These are phyloP conservation scores for Rynchops niger DNA, from an alignment of 2,113 vertebrate genomes.

Conservation along the genomic window DNA sequence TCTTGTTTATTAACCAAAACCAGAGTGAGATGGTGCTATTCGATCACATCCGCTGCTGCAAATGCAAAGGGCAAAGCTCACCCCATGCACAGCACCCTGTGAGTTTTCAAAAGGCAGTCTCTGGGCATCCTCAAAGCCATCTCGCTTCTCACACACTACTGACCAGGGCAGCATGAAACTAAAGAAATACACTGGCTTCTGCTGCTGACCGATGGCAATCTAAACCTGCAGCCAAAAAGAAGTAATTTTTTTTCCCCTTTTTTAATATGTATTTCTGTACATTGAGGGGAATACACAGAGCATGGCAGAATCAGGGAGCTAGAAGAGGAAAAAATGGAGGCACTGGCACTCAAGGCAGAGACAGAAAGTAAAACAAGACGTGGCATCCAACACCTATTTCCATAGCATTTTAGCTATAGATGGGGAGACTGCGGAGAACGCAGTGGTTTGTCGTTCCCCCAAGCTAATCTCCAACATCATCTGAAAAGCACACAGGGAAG, in stretches of 20 bases:
- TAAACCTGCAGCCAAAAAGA: background rate
- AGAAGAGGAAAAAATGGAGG: background rate
- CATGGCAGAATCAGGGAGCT: background rate
- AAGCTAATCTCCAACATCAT: background rate
- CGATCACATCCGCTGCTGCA: background rate
- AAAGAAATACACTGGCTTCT: background rate
- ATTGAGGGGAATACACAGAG: background rate
- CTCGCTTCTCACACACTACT: background rate
- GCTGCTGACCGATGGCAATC: background rate
- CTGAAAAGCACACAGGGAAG: background rate
- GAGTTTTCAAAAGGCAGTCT: background rate
- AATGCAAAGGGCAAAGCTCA: background rate
- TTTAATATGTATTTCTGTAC: background rate
- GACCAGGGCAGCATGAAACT: background rate
- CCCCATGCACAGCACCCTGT: background rate
- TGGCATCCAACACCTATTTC: background rate
- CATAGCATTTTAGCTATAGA: background rate
- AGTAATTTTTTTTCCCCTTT: background rate
- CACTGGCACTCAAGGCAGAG: background rate
- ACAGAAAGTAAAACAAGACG: background rate
- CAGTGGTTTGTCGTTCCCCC: background rate
- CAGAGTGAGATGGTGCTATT: background rate
- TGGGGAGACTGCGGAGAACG: background rate
- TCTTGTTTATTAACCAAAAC: constrained; percentile 3
- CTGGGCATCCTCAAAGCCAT: background rate